Conservation (phyloP, 2,888 invertebrate species). For the Drosophila koepferae region DNA sequence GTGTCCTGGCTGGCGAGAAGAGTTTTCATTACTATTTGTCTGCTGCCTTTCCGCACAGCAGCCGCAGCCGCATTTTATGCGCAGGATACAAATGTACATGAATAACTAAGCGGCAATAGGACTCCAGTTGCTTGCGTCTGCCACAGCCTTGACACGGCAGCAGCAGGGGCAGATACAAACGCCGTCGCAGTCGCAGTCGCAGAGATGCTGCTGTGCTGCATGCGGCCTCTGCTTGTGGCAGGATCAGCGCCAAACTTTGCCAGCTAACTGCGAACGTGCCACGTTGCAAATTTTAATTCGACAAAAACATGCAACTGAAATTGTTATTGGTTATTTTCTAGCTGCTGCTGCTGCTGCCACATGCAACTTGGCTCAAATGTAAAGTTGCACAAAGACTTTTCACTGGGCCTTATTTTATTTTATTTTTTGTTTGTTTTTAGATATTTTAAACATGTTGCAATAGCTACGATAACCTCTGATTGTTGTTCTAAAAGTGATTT, state of each 20-base stretch:
- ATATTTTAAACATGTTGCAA: not conserved
- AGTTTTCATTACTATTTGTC: conserved; percentile 81
- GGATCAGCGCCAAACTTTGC: conserved; percentile 69
- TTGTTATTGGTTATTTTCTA: conserved; percentile 75
- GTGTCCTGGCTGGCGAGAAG: conserved; percentile 66
- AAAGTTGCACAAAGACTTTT: conserved; percentile 19
- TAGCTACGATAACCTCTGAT: not conserved
- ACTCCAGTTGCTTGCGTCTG: conserved; percentile 21
- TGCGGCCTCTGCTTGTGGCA: conserved; percentile 52
- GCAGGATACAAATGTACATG: conserved; percentile 81
- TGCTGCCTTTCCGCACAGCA: conserved; percentile 81
- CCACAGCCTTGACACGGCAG: conserved; percentile 11
- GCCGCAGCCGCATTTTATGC: conserved; percentile 81
- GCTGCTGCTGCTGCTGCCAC: conserved; percentile 39
- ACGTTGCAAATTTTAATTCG: conserved; percentile 81
- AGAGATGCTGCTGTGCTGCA: conserved; percentile 18
- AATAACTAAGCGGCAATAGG: conserved; percentile 68
- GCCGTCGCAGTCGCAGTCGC: not conserved
- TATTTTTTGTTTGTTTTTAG: too few relatives aligned
- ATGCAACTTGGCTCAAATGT: conserved; percentile 51
- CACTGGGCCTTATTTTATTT: conserved; percentile 2
- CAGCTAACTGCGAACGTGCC: conserved; percentile 67
- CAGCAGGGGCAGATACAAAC: not conserved
- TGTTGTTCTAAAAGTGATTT: not conserved
- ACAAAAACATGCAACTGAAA: conserved; percentile 73